These are phyloP conservation scores for Trematomus bernacchii DNA, from an alignment of 2,797 vertebrate species.

Conservation along the genomic window DNA sequence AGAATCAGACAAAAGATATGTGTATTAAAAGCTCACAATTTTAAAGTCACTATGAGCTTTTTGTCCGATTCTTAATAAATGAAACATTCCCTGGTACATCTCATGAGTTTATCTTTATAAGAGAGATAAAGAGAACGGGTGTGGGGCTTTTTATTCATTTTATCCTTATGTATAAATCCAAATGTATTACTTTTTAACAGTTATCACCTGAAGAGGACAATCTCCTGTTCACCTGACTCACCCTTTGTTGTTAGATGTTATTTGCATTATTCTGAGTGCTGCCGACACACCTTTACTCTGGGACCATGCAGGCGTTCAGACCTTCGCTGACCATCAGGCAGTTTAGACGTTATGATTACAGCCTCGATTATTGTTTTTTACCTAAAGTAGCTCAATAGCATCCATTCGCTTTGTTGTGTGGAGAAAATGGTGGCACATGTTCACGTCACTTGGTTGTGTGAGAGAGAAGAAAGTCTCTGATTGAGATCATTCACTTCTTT, in stretches of 20 bases:
- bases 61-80: too few species aligned
- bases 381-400: not conserved
- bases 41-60: too few species aligned
- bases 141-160: not conserved
- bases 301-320: constrained; percentile 49
- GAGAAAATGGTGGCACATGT: not conserved
- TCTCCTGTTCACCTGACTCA: constrained; percentile 27
- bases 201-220: constrained; percentile 10
- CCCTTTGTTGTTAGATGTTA: constrained; percentile 2
- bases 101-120: constrained; percentile 19
- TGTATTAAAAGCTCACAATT: too few species aligned
- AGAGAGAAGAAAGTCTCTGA: constrained; percentile 23
- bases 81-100: constrained; percentile 27
- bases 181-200: constrained; percentile 18
- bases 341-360: not conserved
- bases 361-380: not conserved
- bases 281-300: constrained; percentile 36
- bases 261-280: constrained; percentile 27
- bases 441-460: constrained; percentile 5
- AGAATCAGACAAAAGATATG: too few species aligned
- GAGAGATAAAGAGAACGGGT: constrained; percentile 12
- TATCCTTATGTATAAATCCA: constrained; percentile 22
- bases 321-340: constrained; percentile 25
- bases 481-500: constrained; percentile 23
- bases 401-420: constrained; percentile 14